Conservation (phyloP, 2,888 invertebrate genomes). For the Proisotoma minuta region DNA sequence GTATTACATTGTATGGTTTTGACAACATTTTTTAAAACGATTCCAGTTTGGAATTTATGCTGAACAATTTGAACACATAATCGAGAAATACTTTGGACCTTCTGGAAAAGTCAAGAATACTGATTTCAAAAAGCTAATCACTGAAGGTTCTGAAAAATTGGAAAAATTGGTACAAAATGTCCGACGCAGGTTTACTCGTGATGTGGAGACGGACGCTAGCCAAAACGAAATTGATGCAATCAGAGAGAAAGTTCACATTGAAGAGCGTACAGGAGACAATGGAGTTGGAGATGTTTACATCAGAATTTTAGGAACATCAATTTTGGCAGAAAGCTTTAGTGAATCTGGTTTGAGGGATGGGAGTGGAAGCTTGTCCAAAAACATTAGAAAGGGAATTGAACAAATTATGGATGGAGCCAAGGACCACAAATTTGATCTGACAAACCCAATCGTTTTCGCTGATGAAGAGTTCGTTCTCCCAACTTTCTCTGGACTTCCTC, state of each 20-base stretch:
- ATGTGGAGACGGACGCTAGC: constrained; percentile 50
- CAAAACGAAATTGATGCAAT: constrained; percentile 33
- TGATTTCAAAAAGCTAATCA: constrained; percentile 55
- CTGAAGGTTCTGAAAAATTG: constrained; percentile 49
- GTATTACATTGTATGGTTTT: neutral
- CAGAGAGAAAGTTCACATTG: constrained; percentile 32
- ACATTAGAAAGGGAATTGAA: constrained; percentile 52
- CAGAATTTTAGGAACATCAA: constrained; percentile 80
- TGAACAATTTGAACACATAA: constrained; percentile 70
- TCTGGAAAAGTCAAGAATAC: constrained; percentile 58
- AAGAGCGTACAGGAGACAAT: constrained; percentile 22
- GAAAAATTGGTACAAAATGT: constrained; percentile 50
- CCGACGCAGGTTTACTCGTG: constrained; percentile 48
- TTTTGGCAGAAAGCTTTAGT: constrained; percentile 64
- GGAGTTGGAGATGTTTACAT: constrained; percentile 62
- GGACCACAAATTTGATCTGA: constrained; percentile 52
- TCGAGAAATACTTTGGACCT: constrained; percentile 73
- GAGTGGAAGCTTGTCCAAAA: constrained; percentile 2
- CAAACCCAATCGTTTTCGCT: constrained; percentile 62
- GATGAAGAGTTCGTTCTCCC: constrained; percentile 77
- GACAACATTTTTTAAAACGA: too few species aligned
- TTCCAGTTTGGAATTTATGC: constrained; percentile 62
- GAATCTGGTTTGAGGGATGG: constrained; percentile 10
- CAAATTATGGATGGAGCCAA: constrained; percentile 63
- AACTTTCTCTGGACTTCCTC: constrained; percentile 75